Conservation (phyloP, 2,113 vertebrate species). For the Motacilla alba region DNA sequence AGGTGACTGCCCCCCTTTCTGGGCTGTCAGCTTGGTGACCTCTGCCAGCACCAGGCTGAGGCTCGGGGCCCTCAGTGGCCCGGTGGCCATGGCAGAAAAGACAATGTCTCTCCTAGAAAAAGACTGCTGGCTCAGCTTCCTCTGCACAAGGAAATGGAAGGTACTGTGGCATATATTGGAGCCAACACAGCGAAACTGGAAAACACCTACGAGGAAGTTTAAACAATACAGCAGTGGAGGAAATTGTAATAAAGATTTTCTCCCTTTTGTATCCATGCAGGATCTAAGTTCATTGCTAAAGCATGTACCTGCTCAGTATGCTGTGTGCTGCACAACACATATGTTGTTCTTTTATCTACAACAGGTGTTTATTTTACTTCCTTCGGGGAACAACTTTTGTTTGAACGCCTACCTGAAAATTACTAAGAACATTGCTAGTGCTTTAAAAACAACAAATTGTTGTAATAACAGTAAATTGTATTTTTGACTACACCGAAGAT, state of each 20-base stretch:
- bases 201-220: neutral
- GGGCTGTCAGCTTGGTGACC: neutral
- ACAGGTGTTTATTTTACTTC: neutral
- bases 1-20: neutral
- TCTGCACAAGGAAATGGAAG: neutral
- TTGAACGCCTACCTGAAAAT: conserved; percentile 12
- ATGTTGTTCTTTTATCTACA: neutral
- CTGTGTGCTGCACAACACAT: neutral
- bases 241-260: neutral
- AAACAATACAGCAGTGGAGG: neutral
- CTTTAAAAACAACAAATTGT: conserved; percentile 31
- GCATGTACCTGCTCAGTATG: neutral
- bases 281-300: neutral
- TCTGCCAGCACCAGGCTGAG: neutral
- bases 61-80: neutral
- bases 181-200: neutral
- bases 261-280: neutral
- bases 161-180: neutral
- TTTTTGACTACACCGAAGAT: neutral
- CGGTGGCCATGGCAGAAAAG: neutral
- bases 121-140: neutral
- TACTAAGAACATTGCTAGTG: neutral
- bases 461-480: conserved; percentile 4
- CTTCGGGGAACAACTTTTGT: neutral
- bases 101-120: neutral